Evolutionary conservation across 2,113 vertebrate species (phyloP).

Genomic region (Prietella phreatophila): DNA sequence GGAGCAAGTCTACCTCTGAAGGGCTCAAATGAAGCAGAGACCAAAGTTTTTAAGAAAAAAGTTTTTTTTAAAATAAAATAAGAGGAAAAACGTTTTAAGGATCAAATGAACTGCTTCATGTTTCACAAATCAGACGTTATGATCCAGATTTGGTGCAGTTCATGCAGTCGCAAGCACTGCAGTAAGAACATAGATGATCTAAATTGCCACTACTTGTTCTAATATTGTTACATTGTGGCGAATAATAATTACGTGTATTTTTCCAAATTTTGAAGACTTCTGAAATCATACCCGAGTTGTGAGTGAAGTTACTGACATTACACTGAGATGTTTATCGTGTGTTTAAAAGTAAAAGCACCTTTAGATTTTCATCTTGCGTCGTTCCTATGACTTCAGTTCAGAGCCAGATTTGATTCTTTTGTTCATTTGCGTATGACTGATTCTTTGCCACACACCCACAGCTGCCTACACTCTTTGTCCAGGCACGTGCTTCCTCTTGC

Average conservation of each 20-base stretch:
- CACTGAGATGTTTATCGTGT: background rate
- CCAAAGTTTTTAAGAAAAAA: too few species aligned
- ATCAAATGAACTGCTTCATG: background rate
- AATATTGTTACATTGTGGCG: background rate
- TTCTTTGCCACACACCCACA: background rate
- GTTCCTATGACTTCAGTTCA: background rate
- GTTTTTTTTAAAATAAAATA: too few species aligned
- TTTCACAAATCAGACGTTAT: background rate
- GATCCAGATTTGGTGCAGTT: background rate
- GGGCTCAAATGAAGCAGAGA: too few species aligned
- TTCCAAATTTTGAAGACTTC: background rate
- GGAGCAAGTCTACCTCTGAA: too few species aligned
- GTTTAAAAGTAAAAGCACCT: background rate
- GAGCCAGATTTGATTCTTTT: background rate
- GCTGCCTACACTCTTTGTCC: conserved; percentile 39
- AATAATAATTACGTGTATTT: background rate
- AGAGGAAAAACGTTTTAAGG: too few species aligned
- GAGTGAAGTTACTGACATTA: background rate
- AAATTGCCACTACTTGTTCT: background rate
- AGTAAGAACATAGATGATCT: background rate
- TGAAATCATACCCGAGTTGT: background rate
- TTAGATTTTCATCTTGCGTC: background rate
- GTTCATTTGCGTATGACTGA: background rate
- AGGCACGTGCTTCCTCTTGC: conserved; percentile 72
- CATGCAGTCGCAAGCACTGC: background rate